Evolutionary conservation across 2,797 vertebrate genomes (phyloP).

Genomic region (Sebastes trivittatus): DNA sequence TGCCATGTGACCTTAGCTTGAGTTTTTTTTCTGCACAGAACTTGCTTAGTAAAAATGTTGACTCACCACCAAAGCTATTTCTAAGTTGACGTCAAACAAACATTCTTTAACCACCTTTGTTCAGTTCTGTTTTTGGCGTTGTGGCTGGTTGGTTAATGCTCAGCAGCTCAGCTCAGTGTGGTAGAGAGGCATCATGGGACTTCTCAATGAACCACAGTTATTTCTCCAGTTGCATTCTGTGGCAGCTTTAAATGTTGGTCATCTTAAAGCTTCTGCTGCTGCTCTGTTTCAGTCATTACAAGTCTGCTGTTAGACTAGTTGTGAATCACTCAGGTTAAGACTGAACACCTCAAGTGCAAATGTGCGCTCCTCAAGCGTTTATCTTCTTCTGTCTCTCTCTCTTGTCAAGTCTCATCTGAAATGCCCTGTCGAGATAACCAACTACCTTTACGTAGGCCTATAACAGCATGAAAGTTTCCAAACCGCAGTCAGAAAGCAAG

Average conservation of each 20-base stretch:
- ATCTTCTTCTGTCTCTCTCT: too few species aligned
- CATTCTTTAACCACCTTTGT: neutral
- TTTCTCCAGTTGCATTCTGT: neutral
- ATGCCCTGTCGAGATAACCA: neutral
- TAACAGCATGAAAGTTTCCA: neutral
- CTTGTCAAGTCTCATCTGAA: neutral
- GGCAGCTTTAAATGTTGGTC: neutral
- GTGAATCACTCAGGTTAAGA: neutral
- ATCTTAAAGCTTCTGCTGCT: conserved; percentile 4
- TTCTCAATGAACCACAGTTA: conserved; percentile 13
- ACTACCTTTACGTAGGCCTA: neutral
- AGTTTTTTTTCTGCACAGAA: neutral
- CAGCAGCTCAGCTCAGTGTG: neutral
- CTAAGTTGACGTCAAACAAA: neutral
- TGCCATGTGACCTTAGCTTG: neutral
- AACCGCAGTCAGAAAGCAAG: neutral
- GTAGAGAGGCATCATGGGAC: neutral
- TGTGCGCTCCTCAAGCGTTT: neutral
- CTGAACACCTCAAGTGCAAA: neutral
- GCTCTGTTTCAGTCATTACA: conserved; percentile 17
- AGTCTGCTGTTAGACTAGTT: conserved; percentile 4
- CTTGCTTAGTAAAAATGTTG: conserved; percentile 18
- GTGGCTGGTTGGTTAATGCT: neutral
- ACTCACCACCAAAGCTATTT: neutral
- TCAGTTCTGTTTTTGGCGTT: neutral